A percentile compares a stretch with the other conserved stretches of the same genome.
These are phyloP conservation scores for Passer domesticus DNA, from an alignment of 2,113 vertebrate genomes.

Conservation along the genomic window DNA sequence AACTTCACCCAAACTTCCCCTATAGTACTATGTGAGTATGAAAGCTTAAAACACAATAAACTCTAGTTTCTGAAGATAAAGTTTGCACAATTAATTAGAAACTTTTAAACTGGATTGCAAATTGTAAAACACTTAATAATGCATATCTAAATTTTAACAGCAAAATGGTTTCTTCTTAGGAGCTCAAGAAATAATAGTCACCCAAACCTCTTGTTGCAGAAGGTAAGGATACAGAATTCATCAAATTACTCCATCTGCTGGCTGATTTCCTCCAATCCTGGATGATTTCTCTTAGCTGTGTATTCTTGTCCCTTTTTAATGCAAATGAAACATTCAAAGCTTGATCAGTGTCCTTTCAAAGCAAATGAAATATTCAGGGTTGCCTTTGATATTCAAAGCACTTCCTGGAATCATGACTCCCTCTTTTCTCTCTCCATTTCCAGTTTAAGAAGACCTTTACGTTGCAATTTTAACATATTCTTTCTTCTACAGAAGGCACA, in stretches of 20 bases:
- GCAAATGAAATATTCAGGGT: slow-evolving; percentile 62
- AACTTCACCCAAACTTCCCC: neutral
- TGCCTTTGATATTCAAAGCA: slow-evolving; percentile 66
- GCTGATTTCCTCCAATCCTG: slow-evolving; percentile 53
- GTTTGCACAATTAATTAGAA: neutral
- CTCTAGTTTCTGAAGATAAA: neutral
- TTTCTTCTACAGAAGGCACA: neutral
- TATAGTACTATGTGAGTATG: neutral
- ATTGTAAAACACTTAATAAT: neutral
- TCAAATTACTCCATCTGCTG: slow-evolving; percentile 50
- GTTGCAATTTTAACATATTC: slow-evolving; percentile 38
- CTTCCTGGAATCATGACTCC: slow-evolving; percentile 39
- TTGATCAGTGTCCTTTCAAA: slow-evolving; percentile 66
- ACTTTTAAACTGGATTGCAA: neutral
- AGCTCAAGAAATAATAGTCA: neutral
- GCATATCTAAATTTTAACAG: neutral
- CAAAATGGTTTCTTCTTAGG: neutral
- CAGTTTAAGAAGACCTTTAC: slow-evolving; percentile 31
- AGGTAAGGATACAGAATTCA: neutral
- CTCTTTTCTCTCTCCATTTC: slow-evolving; percentile 27
- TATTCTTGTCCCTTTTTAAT: slow-evolving; percentile 55
- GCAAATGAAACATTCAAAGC: slow-evolving; percentile 61
- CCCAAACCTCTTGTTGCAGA: neutral
- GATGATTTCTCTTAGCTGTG: slow-evolving; percentile 15
- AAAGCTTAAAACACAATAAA: neutral